phyloP scores from a whole-genome alignment of 2,113 vertebrate genomes.

The Lepus europaeus region DNA sequence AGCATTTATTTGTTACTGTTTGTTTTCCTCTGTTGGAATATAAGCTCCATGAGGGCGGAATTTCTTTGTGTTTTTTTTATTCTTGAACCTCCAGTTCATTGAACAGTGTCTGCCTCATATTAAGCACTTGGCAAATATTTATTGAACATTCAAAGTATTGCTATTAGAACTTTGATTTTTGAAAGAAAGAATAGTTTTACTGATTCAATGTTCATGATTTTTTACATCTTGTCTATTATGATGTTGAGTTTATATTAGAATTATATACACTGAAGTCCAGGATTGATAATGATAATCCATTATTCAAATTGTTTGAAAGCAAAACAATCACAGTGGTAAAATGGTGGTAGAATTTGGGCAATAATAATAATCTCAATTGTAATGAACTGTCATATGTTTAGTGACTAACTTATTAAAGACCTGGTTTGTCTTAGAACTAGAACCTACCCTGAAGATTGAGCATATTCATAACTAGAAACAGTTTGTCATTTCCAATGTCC shows the following conservation, averaged over 20 bases:
- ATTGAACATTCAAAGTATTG: conserved; percentile 41
- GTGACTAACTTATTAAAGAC: conserved; percentile 42
- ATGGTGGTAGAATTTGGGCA: conserved; percentile 44
- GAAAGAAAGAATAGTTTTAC: conserved; percentile 47
- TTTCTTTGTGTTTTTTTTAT: conserved; percentile 14
- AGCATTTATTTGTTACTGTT: not conserved
- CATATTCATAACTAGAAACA: conserved; percentile 20
- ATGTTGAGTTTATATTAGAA: conserved; percentile 52
- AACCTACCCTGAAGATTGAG: conserved; percentile 35
- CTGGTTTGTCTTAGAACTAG: conserved; percentile 31
- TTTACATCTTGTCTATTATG: conserved; percentile 50
- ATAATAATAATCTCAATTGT: conserved; percentile 39
- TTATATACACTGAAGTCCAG: not conserved
- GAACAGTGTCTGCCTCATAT: conserved; percentile 18
- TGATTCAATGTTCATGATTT: conserved; percentile 52
- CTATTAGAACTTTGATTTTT: conserved; percentile 42
- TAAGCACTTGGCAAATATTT: conserved; percentile 53
- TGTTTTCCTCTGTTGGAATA: conserved; percentile 28
- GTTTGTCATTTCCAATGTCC: conserved; percentile 11
- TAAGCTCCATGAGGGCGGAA: not conserved
- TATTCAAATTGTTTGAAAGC: conserved; percentile 6
- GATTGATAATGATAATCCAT: conserved; percentile 48
- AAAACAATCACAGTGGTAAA: conserved; percentile 52
- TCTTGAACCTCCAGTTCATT: conserved; percentile 31
- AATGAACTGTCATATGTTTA: conserved; percentile 54